Conservation (phyloP, 2,113 vertebrate genomes). For the Nymphicus hollandicus region DNA sequence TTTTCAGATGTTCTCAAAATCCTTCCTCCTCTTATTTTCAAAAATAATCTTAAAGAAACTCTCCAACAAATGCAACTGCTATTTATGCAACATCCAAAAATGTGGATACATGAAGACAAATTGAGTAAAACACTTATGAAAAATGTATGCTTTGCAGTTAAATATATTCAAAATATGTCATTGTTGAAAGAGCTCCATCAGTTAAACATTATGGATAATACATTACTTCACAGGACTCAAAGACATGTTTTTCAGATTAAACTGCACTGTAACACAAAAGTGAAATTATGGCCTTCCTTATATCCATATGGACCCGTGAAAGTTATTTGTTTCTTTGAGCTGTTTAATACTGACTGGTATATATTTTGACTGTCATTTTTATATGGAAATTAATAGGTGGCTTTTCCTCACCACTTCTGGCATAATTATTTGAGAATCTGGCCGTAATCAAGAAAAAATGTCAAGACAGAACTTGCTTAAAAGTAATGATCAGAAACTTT, state of each 20-base stretch:
- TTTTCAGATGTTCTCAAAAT: not conserved
- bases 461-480: not conserved
- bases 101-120: not conserved
- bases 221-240: not conserved
- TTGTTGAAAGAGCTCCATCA: not conserved
- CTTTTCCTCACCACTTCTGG: not conserved
- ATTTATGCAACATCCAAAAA: not conserved
- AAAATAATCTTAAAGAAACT: not conserved
- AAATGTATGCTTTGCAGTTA: not conserved
- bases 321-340: not conserved
- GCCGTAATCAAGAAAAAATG: not conserved
- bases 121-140: not conserved
- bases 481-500: not conserved
- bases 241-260: not conserved
- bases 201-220: not conserved
- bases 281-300: not conserved
- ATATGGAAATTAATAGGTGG: not conserved
- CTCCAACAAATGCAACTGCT: not conserved
- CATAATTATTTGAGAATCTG: not conserved
- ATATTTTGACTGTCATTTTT: constrained; percentile 2
- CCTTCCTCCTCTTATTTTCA: not conserved
- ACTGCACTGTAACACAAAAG: not conserved
- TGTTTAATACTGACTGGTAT: not conserved
- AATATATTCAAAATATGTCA: not conserved
- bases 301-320: accelerated